Evolutionary conservation across 2,797 vertebrate species (phyloP).

Genomic region (Gymnoscopelus microlampas): DNA sequence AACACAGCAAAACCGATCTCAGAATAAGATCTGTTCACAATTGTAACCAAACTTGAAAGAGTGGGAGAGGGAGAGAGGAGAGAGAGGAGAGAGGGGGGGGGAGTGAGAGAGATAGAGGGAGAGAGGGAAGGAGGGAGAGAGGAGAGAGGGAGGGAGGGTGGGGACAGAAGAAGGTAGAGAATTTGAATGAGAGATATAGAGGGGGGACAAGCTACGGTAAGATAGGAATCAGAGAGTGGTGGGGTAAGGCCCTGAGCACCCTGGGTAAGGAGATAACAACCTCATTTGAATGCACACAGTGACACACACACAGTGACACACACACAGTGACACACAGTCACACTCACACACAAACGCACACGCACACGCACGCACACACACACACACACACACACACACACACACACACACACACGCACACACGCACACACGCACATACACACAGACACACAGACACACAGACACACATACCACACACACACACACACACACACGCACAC

Average conservation of each 20-base stretch:
- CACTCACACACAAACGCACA: conserved; percentile 14
- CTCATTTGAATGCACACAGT: conserved; percentile 58
- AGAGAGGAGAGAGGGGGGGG: not conserved
- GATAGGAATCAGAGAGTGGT: conserved; percentile 58
- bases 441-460: not conserved
- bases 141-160: not conserved
- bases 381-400: not conserved
- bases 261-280: conserved; percentile 60
- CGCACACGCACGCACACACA: not conserved
- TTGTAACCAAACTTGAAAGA: too few species aligned
- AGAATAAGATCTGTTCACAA: too few species aligned
- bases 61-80: not conserved
- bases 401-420: not conserved
- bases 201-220: conserved; percentile 29
- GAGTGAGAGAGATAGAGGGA: conserved; percentile 4
- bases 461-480: not conserved
- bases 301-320: conserved; percentile 6
- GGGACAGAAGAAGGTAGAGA: conserved; percentile 9
- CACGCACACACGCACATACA: not conserved
- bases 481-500: conserved; percentile 10
- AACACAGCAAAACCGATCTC: too few species aligned
- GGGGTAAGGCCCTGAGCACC: conserved; percentile 54
- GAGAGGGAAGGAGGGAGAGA: conserved; percentile 4
- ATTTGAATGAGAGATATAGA: conserved; percentile 44
- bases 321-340: conserved; percentile 17